Conservation (phyloP, 2,888 invertebrate species). For the Heteromyza rotundicornis region DNA sequence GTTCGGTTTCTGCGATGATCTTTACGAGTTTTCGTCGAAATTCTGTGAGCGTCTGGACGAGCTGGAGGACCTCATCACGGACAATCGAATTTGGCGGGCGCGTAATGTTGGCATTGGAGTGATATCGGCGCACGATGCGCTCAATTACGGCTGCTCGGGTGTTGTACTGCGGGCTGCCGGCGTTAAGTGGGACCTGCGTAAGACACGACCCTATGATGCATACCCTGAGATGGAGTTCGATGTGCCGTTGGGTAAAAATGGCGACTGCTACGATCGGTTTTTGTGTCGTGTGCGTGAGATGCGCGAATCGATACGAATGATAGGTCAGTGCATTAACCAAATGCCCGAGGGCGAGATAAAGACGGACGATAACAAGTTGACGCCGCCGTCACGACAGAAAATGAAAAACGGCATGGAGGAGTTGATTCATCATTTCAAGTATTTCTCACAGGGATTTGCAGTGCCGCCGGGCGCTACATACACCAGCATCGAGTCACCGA, state of each 20-base stretch:
- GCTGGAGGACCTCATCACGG: conserved; percentile 78
- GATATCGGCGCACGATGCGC: conserved; percentile 76
- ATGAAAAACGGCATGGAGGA: conserved; percentile 91
- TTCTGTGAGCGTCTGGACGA: conserved; percentile 81
- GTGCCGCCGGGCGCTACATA: conserved; percentile 88
- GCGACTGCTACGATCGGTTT: conserved; percentile 85
- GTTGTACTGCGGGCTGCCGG: conserved; percentile 82
- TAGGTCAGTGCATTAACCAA: conserved; percentile 80
- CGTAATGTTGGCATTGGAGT: conserved; percentile 78
- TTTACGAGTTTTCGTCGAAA: conserved; percentile 66
- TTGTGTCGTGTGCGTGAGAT: conserved; percentile 73
- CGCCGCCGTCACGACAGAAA: conserved; percentile 74
- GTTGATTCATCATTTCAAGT: conserved; percentile 88
- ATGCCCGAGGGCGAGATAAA: conserved; percentile 83
- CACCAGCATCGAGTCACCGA: conserved; percentile 81
- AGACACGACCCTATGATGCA: conserved; percentile 82
- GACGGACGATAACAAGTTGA: conserved; percentile 81
- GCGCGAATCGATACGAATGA: conserved; percentile 78
- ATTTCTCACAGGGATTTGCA: conserved; percentile 79
- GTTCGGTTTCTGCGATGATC: conserved; percentile 79
- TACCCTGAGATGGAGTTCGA: conserved; percentile 86
- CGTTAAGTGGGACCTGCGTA: conserved; percentile 87
- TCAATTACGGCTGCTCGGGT: conserved; percentile 75
- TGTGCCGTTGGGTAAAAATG: conserved; percentile 78
- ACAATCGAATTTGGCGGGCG: conserved; percentile 75